Evolutionary conservation across 2,113 vertebrate species (phyloP), one percentile per base, ranked within the genome.

Genomic region (Ceratotherium simum): DNA sequence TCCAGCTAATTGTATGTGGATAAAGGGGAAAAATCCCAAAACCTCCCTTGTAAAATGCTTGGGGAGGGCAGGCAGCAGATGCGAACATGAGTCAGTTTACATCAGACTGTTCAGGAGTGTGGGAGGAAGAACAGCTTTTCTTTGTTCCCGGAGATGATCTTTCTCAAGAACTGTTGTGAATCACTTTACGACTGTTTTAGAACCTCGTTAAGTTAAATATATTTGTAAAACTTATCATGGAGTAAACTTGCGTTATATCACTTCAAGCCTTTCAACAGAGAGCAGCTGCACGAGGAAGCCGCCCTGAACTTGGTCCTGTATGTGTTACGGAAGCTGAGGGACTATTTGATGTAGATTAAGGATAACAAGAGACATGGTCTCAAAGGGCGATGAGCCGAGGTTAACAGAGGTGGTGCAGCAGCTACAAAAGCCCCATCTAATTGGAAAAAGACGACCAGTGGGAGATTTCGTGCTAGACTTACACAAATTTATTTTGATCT

Each of bases 121-220:
- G 5, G 42, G 46, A 51, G 70, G 31, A 31, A 39, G 2, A 51
- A 9, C 3, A 29, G 56, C 8, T 76, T 92, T 69, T 58, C 64
- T 81, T 60, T 91, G 29, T 46, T 83, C 54, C 31, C 42, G 46
- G 84, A 75, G 29, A 93, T 84, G 39, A 42, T 58, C 75, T 93
- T 90, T 78, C 75, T 87, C 5, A 3, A 62, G 56, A 83, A 84
- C 42, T 60, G 1, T 10, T 67, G 25, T 27, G 31, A 51, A 36
- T 65, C 81, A 56, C 4, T 95, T 82, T 67, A 93, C 51, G 96
- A 58, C 39, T 89, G 72, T 79, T 92, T 93, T 67, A 97, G 69
- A 94, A 95, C 23, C 69, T 92, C 51, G 18, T 95, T 89, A 80
- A 90, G 64, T 83, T n/a, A 84, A 90, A 88, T 29, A 4, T 17